Base-by-base conservation (phyloP, 2,113 vertebrate species). In the Hyperoodon ampullatus region DNA sequence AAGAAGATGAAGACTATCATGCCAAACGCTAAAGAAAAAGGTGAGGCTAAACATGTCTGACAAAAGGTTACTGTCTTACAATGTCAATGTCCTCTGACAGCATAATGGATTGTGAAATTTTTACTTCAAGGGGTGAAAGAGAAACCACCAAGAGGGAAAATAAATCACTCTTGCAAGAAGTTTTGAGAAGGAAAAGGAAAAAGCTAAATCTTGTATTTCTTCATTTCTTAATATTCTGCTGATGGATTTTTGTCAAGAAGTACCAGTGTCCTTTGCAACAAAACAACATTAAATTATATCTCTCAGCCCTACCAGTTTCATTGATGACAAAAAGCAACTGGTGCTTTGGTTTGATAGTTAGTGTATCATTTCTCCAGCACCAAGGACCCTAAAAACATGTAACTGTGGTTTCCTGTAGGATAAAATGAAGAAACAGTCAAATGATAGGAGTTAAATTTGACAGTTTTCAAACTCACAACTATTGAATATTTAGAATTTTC, bases 141-240 rank as follows among this genome's bases (percentile, higher is more conserved):
- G 14, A 85, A 89, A 74, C 8, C 26, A 84, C 5, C 14, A 78
- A 21, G 0, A 88, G 15, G 60, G 33, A 85, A 94, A 72, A 47
- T 50, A 39, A 35, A 33, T 44, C 18, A 80, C 10, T 68, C 35
- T 77, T 80, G 9, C 14, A 65, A 77, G 42, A 93, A 77, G 35
- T 90, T 85, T 87, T 60, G 66, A 93, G 44, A 90, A 77, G n/a
- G 6, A 71, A 74, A 92, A 81, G 24, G 70, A 50, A 88, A 61
- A 72, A 44, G 16, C 6, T 55, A 58, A 87, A n/a, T 1, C 23
- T 33, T 58, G 4, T 0, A 87, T 80, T 72, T 77, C 13, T 15
- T 71, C 5, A 65, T 63, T 89, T 82, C 33, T 91, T 66, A 72
- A 65, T 68, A 61, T 72, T 86, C 72, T 74, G 5, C 19, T 80